Conservation (phyloP, 2,888 invertebrate species). For the Eupelmus urozonus region DNA sequence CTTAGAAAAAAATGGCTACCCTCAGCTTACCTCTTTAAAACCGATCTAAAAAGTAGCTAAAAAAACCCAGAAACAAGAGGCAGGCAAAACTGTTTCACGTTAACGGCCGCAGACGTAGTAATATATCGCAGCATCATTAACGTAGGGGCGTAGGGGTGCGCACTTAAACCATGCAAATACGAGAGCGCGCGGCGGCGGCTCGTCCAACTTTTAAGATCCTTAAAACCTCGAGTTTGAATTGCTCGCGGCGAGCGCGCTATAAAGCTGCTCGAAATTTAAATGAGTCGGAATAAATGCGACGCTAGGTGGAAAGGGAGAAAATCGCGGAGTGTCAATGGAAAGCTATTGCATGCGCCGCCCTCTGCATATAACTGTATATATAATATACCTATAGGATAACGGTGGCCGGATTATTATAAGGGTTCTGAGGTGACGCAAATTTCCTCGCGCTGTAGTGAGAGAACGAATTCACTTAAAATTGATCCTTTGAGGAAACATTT, state of each 20-base stretch:
- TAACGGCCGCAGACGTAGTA: not conserved
- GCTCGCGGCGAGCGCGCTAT: slow-evolving; percentile 5
- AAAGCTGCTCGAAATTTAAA: slow-evolving; percentile 42
- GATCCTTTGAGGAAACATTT: not conserved
- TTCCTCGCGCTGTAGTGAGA: not conserved
- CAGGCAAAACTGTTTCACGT: no score
- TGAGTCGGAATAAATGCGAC: slow-evolving; percentile 34
- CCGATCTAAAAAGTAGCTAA: no score
- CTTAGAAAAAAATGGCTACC: no score
- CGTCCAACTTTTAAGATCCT: slow-evolving; percentile 26
- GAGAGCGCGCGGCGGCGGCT: not conserved
- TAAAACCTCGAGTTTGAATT: slow-evolving; percentile 29
- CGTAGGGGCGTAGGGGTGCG: no score
- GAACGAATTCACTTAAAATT: slow-evolving; percentile 10
- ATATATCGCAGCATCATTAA: not conserved
- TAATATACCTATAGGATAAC: not conserved
- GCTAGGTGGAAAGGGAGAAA: not conserved
- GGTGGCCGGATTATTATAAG: not conserved
- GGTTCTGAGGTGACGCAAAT: not conserved
- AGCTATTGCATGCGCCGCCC: not conserved
- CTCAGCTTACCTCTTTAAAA: no score
- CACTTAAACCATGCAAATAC: slow-evolving; percentile 39
- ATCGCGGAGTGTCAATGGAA: slow-evolving; percentile 19
- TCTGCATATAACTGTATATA: not conserved
- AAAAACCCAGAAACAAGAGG: no score